Conservation (phyloP, 2,888 invertebrate species). For the Augochlorella aurata region DNA sequence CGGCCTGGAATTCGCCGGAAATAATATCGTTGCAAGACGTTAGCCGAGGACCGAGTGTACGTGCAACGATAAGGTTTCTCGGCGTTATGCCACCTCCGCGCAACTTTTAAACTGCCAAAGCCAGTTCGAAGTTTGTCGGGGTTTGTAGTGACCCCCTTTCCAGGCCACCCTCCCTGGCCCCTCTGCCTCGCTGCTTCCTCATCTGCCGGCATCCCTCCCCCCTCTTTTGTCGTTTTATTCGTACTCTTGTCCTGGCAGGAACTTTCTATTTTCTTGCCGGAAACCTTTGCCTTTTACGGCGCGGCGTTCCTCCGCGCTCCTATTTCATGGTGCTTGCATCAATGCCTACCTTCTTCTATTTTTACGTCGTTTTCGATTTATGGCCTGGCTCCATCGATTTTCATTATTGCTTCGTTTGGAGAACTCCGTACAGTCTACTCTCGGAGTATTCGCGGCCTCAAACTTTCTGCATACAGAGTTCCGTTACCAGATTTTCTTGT, state of each 20-base stretch:
- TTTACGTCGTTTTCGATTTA: background rate
- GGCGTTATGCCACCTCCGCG: slow-evolving; percentile 56
- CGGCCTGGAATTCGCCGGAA: slow-evolving; percentile 69
- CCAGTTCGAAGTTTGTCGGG: slow-evolving; percentile 64
- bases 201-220: background rate
- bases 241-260: background rate
- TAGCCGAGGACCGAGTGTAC: slow-evolving; percentile 47
- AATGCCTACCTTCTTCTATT: background rate
- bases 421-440: too few species aligned
- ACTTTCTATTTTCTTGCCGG: slow-evolving; percentile 13
- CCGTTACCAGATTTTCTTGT: too few species aligned
- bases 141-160: slow-evolving; percentile 41
- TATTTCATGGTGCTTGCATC: slow-evolving; percentile 1
- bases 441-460: too few species aligned
- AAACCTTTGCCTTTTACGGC: slow-evolving; percentile 9
- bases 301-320: background rate
- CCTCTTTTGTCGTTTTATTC: background rate
- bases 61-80: slow-evolving; percentile 59
- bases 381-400: background rate
- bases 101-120: slow-evolving; percentile 74
- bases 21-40: slow-evolving; percentile 64
- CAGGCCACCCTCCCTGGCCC: background rate
- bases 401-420: background rate
- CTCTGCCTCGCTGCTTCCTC: background rate
- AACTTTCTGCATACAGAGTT: too few species aligned